A percentile compares a stretch with the other conserved stretches of the same genome.
These are phyloP conservation scores for Eufriesea mexicana DNA, from an alignment of 1,140 invertebrate species.

Conservation along the genomic window DNA sequence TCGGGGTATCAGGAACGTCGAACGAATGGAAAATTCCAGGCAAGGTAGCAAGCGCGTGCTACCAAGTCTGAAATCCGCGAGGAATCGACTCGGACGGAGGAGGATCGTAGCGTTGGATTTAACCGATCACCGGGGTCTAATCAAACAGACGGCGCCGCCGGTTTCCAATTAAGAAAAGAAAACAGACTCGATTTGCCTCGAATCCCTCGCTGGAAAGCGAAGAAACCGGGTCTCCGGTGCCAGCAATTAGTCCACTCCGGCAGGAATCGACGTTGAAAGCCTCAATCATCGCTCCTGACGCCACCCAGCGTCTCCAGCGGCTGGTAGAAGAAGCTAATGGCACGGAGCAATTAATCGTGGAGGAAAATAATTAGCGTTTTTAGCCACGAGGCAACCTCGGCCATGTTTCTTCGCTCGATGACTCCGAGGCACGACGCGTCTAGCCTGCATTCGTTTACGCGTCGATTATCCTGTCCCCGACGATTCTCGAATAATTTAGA, in stretches of 20 bases:
- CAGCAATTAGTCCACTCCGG: conserved; percentile 28
- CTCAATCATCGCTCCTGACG: not conserved
- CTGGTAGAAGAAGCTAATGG: not conserved
- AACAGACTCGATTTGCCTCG: conserved; percentile 6
- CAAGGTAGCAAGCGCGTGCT: too few species aligned
- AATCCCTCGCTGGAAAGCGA: conserved; percentile 5
- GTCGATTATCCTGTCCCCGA: not conserved
- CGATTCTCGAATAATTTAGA: not conserved
- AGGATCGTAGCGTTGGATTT: not conserved
- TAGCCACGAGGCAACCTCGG: not conserved
- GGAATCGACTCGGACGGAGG: not conserved
- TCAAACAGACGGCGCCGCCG: not conserved
- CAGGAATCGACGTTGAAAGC: conserved; percentile 3
- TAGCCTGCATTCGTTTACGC: too few species aligned
- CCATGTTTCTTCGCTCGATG: too few species aligned
- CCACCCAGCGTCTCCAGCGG: too few species aligned
- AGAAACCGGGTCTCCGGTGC: not conserved
- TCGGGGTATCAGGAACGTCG: not conserved
- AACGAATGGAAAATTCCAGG: not conserved
- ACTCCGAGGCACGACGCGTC: too few species aligned
- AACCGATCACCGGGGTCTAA: not conserved
- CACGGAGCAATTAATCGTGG: not conserved
- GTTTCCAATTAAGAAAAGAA: conserved; percentile 33
- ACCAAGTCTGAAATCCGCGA: not conserved
- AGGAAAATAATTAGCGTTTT: not conserved